Conservation (phyloP, 2,888 invertebrate genomes). For the Dendrolimus houi region DNA sequence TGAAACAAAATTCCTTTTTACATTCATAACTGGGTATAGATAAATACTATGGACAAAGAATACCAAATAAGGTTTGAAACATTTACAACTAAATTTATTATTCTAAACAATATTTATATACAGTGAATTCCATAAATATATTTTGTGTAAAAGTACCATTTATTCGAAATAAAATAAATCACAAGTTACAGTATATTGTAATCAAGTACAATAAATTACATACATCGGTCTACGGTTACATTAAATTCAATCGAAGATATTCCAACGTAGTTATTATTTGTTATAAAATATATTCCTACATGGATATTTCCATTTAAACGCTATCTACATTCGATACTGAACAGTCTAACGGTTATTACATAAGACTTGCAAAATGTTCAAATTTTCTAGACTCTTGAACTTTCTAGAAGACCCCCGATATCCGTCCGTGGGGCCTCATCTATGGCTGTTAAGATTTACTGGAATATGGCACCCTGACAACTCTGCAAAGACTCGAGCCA, state of each 20-base stretch:
- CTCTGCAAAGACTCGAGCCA: conserved; percentile 20
- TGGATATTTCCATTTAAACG: conserved; percentile 26
- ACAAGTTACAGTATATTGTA: conserved; percentile 7
- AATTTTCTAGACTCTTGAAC: conserved; percentile 12
- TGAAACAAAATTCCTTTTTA: no score
- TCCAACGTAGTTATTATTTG: conserved; percentile 32
- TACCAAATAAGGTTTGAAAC: no score
- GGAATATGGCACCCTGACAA: conserved; percentile 41
- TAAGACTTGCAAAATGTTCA: not conserved
- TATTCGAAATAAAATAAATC: not conserved
- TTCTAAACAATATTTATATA: no score
- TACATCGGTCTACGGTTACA: conserved; percentile 18
- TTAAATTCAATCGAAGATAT: conserved; percentile 27
- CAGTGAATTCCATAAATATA: not conserved
- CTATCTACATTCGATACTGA: conserved; percentile 8
- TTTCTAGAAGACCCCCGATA: conserved; percentile 33
- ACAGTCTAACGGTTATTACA: not conserved
- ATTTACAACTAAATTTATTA: no score
- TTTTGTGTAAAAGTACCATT: not conserved
- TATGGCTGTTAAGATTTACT: conserved; percentile 26
- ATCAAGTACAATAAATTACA: conserved; percentile 21
- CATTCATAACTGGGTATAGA: no score
- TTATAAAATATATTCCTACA: conserved; percentile 26
- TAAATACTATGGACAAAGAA: no score
- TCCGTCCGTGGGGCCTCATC: conserved; percentile 43